Evolutionary conservation across 2,797 vertebrate genomes (phyloP).

Genomic region (Rhinella marina): DNA sequence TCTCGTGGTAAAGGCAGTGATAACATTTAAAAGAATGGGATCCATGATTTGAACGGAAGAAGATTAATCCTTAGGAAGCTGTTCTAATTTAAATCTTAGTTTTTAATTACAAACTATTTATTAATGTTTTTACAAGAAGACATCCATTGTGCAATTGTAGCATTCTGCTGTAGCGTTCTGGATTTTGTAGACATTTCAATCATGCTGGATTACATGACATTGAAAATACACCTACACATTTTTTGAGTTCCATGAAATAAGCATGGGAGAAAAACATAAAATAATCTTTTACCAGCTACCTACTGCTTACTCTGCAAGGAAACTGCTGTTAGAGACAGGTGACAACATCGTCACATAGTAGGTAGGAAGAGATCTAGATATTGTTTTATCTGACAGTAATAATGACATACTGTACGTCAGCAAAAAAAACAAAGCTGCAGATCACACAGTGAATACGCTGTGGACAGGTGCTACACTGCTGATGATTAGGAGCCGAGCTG

Average conservation of each 20-base stretch:
- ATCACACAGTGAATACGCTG: not conserved
- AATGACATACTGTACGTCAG: not conserved
- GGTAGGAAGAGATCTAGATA: not conserved
- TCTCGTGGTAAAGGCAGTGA: no score
- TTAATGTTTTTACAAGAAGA: not conserved
- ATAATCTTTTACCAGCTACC: not conserved
- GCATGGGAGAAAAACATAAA: slow-evolving; percentile 7
- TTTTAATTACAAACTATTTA: not conserved
- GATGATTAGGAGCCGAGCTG: not conserved
- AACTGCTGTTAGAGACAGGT: not conserved
- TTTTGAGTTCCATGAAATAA: not conserved
- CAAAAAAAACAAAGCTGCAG: not conserved
- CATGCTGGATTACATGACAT: slow-evolving; percentile 8
- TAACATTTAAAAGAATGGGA: no score
- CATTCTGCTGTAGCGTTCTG: not conserved
- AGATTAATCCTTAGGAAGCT: not conserved
- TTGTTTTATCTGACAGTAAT: not conserved
- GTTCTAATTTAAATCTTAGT: not conserved
- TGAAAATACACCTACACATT: not conserved
- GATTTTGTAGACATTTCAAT: not conserved
- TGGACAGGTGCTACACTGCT: not conserved
- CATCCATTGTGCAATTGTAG: not conserved
- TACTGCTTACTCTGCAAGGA: not conserved
- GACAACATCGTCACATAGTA: not conserved
- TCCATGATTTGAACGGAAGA: no score